Conservation (phyloP, 2,797 vertebrate genomes). For the Dipus sagitta region DNA sequence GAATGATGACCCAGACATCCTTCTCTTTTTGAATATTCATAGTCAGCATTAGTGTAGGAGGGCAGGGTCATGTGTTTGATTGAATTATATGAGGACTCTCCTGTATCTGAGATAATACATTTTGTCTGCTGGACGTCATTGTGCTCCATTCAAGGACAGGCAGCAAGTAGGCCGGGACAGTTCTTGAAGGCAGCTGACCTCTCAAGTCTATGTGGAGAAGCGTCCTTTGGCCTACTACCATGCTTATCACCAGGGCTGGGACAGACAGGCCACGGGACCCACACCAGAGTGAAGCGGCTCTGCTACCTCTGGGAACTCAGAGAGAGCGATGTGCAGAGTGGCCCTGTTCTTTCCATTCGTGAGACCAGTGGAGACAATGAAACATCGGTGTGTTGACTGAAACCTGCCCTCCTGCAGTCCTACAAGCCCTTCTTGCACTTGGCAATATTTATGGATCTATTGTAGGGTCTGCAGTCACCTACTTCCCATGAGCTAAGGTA, state of each 20-base stretch:
- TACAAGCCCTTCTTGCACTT: not conserved
- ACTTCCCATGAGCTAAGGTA: not conserved
- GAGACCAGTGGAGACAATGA: not conserved
- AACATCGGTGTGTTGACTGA: not conserved
- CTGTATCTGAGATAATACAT: not conserved
- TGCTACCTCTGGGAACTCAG: not conserved
- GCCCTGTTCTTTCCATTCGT: not conserved
- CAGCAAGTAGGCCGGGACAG: not conserved
- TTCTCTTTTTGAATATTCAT: constrained; percentile 29
- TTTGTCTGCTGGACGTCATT: not conserved
- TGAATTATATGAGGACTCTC: not conserved
- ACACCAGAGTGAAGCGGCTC: not conserved
- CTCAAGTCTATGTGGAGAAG: not conserved
- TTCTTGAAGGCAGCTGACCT: not conserved
- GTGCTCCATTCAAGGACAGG: not conserved
- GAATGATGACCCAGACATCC: not conserved
- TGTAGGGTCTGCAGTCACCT: not conserved
- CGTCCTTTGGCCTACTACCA: not conserved
- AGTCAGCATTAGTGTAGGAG: not conserved
- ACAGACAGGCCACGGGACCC: not conserved
- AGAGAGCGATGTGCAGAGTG: not conserved
- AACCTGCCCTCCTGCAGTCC: not conserved
- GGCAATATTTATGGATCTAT: not conserved
- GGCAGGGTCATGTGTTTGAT: not conserved
- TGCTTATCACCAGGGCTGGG: not conserved